Conservation (phyloP, 1,140 invertebrate species). For the Leptopilina boulardi region DNA sequence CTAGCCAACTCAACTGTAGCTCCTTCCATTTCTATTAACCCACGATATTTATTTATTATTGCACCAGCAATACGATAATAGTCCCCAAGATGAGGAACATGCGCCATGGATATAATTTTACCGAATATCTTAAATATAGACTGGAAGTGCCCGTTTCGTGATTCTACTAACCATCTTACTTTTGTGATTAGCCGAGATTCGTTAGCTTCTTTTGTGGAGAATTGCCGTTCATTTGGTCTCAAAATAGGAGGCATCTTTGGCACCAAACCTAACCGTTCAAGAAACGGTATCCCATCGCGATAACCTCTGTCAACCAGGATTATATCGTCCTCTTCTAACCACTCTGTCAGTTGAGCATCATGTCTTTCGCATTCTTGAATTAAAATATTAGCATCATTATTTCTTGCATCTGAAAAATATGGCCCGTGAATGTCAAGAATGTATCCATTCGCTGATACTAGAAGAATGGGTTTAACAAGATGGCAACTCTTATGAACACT, state of each 20-base stretch:
- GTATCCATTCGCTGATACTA: constrained; percentile 30
- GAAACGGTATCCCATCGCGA: constrained; percentile 12
- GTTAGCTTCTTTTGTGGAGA: constrained; percentile 33
- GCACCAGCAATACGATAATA: constrained; percentile 38
- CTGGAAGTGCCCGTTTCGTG: constrained; percentile 11
- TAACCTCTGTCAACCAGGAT: constrained; percentile 36
- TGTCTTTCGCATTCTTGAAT: constrained; percentile 13
- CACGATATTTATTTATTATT: constrained; percentile 38
- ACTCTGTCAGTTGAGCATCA: background rate
- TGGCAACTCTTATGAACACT: constrained; percentile 15
- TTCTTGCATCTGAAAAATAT: constrained; percentile 36
- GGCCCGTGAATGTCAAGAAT: constrained; percentile 29
- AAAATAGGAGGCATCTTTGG: constrained; percentile 30
- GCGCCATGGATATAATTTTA: constrained; percentile 20
- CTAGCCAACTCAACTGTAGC: background rate
- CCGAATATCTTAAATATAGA: constrained; percentile 46
- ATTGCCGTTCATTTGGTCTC: background rate
- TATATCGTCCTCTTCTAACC: constrained; percentile 28
- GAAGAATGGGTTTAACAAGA: constrained; percentile 28
- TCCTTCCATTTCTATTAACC: constrained; percentile 45
- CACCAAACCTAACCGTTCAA: constrained; percentile 11
- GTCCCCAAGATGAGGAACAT: constrained; percentile 35
- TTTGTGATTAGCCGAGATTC: constrained; percentile 22
- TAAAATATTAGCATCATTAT: constrained; percentile 38
- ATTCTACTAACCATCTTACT: constrained; percentile 31